Conservation (phyloP, 2,888 invertebrate species). For the Mantis religiosa region DNA sequence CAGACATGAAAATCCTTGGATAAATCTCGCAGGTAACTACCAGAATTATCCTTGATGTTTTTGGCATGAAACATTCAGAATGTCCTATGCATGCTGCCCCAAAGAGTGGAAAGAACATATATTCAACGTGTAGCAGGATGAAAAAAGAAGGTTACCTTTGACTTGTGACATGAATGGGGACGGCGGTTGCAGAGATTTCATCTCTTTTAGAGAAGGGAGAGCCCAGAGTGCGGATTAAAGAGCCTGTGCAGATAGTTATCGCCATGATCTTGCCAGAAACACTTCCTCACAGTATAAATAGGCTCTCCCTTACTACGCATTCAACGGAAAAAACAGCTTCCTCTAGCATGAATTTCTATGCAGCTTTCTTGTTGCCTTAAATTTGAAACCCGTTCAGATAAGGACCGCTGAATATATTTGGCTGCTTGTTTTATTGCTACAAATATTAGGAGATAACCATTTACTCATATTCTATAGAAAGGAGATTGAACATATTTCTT, state of each 20-base stretch:
- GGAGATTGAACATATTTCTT: not conserved
- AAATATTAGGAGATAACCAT: not conserved
- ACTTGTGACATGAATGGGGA: not conserved
- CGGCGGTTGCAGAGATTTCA: not conserved
- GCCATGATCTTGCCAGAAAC: not conserved
- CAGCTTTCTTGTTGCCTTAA: not conserved
- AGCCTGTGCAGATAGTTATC: not conserved
- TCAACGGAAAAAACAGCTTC: not conserved
- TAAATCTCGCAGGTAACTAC: not conserved
- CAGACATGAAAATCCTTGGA: no score
- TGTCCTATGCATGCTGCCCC: not conserved
- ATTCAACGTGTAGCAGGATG: not conserved
- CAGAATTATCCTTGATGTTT: not conserved
- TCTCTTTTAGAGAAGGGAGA: not conserved
- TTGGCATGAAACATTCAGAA: not conserved
- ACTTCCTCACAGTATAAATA: not conserved
- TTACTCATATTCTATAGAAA: not conserved
- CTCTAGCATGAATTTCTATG: not conserved
- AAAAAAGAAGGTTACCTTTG: not conserved
- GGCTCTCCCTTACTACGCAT: not conserved
- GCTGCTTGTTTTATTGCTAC: not conserved
- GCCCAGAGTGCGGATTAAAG: not conserved
- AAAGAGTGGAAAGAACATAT: not conserved
- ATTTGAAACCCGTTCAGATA: not conserved
- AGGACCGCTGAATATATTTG: not conserved